phyloP scores from a whole-genome alignment of 1,140 invertebrate species.

The Hyphantria cunea region DNA sequence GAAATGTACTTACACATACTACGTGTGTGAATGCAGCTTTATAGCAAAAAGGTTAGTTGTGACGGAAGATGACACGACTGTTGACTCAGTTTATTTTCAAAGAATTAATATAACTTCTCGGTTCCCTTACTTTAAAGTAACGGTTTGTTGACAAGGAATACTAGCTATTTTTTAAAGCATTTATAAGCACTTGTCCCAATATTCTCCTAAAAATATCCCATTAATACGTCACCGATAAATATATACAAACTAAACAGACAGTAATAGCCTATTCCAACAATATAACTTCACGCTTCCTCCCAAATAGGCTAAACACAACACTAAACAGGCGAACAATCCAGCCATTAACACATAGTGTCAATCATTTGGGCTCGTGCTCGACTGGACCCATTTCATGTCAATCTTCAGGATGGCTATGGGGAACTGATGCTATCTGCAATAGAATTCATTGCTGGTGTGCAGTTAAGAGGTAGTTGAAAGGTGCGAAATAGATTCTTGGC shows the following conservation, averaged over 20 bases:
- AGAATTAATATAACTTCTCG: not conserved
- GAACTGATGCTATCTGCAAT: slow-evolving; percentile 1
- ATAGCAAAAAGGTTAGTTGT: not conserved
- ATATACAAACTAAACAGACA: not conserved
- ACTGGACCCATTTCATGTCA: slow-evolving; percentile 6
- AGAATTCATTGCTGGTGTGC: not conserved
- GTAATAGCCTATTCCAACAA: not conserved
- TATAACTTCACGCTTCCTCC: slow-evolving; percentile 1
- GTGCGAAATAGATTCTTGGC: too few species aligned
- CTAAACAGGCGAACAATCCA: slow-evolving; percentile 4
- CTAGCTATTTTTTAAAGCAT: not conserved
- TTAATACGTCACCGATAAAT: not conserved
- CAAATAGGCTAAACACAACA: slow-evolving; percentile 1
- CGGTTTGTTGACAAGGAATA: not conserved
- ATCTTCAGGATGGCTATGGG: not conserved
- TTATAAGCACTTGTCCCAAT: not conserved
- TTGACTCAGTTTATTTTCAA: not conserved
- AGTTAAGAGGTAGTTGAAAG: not conserved
- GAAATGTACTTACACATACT: not conserved
- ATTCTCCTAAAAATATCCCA: not conserved
- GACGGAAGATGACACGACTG: not conserved
- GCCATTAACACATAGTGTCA: slow-evolving; percentile 5
- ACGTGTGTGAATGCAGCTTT: not conserved
- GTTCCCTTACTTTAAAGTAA: not conserved
- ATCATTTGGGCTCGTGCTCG: not conserved